phyloP scores from a whole-genome alignment of 2,113 vertebrate genomes.

The Spheniscus mendiculus region DNA sequence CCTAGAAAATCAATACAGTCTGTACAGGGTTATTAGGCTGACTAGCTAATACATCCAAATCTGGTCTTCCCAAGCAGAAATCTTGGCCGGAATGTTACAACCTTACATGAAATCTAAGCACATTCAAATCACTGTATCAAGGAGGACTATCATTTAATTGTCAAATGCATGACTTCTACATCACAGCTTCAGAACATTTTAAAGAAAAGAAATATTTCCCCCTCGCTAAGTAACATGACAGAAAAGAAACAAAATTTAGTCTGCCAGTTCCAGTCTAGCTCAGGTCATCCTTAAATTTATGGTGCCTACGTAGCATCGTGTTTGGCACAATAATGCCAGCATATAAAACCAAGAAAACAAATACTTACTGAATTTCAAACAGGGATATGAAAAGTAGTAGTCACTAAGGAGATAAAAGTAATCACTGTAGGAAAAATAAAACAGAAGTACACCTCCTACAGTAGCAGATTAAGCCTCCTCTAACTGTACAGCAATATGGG shows the following conservation, averaged over 20 bases:
- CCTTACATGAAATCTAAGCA: conserved; percentile 46
- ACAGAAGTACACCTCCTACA: neutral
- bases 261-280: neutral
- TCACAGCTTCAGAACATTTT: neutral
- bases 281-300: neutral
- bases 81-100: conserved; percentile 71
- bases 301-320: neutral
- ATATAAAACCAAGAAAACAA: conserved; percentile 10
- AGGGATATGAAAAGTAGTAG: neutral
- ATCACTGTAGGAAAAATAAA: neutral
- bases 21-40: conserved; percentile 88
- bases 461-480: neutral
- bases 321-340: neutral
- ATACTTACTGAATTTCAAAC: conserved; percentile 21
- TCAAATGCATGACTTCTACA: neutral
- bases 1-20: conserved; percentile 87
- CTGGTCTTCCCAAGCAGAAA: conserved; percentile 75
- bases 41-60: conserved; percentile 88
- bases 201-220: neutral
- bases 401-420: neutral
- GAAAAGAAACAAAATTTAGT: neutral
- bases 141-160: conserved; percentile 5
- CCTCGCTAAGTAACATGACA: neutral
- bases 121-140: conserved; percentile 18
- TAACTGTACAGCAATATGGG: neutral